Conservation (phyloP, 2,797 vertebrate species). For the Sebastes variabilis region DNA sequence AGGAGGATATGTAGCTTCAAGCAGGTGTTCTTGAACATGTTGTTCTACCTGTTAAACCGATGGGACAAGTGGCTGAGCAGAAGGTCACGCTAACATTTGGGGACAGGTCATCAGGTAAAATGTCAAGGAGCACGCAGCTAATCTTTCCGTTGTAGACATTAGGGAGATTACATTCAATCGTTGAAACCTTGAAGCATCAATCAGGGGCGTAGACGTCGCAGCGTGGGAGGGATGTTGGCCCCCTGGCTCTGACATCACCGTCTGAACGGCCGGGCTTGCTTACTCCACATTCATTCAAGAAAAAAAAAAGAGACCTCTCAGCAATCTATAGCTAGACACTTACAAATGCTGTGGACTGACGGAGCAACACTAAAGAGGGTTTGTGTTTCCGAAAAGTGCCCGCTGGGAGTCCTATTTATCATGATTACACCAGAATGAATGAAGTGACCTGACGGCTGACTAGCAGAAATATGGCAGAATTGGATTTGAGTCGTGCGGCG, state of each 20-base stretch:
- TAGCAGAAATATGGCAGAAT: constrained; percentile 31
- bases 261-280: constrained; percentile 23
- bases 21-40: constrained; percentile 14
- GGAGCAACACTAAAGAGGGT: constrained; percentile 30
- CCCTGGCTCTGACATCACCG: constrained; percentile 48
- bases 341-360: constrained; percentile 47
- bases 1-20: not conserved
- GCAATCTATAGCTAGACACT: constrained; percentile 59
- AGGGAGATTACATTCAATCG: constrained; percentile 67
- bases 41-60: not conserved
- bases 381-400: constrained; percentile 61
- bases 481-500: constrained; percentile 35
- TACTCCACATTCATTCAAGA: constrained; percentile 62
- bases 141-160: constrained; percentile 49
- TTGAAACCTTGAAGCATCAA: constrained; percentile 55
- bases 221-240: constrained; percentile 27
- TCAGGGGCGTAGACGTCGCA: constrained; percentile 37
- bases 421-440: constrained; percentile 55
- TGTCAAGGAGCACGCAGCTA: constrained; percentile 34
- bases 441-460: constrained; percentile 37
- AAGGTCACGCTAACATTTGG: constrained; percentile 28
- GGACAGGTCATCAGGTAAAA: constrained; percentile 48
- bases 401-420: constrained; percentile 45
- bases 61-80: not conserved
- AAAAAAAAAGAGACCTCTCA: constrained; percentile 47